Evolutionary conservation across 2,113 vertebrate genomes (phyloP).

Genomic region (Solenodon paradoxus): DNA sequence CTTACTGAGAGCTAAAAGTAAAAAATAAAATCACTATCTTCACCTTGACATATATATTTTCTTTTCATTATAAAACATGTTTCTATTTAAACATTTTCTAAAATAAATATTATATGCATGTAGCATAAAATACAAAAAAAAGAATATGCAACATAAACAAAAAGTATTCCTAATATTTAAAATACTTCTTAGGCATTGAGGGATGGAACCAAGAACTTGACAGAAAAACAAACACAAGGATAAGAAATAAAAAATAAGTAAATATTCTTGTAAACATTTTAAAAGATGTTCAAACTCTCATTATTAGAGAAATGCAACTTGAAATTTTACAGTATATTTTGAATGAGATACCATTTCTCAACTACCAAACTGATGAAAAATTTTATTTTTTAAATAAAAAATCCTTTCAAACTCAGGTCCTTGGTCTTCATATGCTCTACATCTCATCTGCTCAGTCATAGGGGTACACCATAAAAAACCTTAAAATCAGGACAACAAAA

Average conservation of each 20-base stretch:
- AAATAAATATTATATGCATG: background rate
- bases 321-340: background rate
- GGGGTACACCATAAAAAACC: too few species aligned
- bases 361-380: background rate
- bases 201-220: background rate
- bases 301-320: background rate
- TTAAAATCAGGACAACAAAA: background rate
- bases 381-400: too few species aligned
- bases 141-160: background rate
- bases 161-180: constrained; percentile 10
- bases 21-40: background rate
- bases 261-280: background rate
- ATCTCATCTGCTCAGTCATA: too few species aligned
- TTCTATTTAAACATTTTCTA: background rate
- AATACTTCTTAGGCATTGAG: background rate
- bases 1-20: background rate
- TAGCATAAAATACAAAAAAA: background rate
- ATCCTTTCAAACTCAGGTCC: too few species aligned
- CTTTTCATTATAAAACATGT: background rate
- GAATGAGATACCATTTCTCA: background rate
- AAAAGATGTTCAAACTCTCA: background rate
- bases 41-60: background rate
- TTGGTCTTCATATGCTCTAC: too few species aligned
- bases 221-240: background rate
- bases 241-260: background rate